Base-by-base conservation (phyloP, 2,797 vertebrate species). In the Poliocrania exsul region DNA sequence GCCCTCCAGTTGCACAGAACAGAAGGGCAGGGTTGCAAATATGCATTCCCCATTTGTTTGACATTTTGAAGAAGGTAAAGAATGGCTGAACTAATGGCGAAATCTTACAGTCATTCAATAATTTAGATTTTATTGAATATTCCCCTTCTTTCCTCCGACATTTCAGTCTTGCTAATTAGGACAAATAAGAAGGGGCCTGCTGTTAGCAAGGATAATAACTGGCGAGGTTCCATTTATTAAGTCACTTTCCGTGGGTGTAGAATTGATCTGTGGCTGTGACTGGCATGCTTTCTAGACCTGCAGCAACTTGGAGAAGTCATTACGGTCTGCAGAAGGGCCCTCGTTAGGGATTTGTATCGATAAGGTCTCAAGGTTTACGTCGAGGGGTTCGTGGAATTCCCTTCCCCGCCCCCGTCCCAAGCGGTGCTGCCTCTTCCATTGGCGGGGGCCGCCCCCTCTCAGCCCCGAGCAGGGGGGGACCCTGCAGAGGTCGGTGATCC, bases 61-160 rank as follows among this genome's bases (percentile, higher is more conserved):
- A 95, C 87, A 91, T 95, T 95, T 96, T 60, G 94, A 88, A 93
- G 94, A 84, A 95, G 91, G 86, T 91, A 95, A 95, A 95, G 93
- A 86, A 93, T 93, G 85, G 87, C 95, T 83, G 73, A 94, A 86
- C 88, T 93, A 95, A 96, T 88, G 93, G 92, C 40, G 46, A 91
- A 86, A 93, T 96, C 95, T 95, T 77, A 67, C 82, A 95, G 96
- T 90, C 96, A 95, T 96, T 96, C 96, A 95, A 96, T 96, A 96
- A 95, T 95, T 97, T 95, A 96, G 96, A 97, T 96, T 97, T 94
- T 97, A 97, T 97, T 97, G 96, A 97, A 97, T 96, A 95, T 96
- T 92, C 93, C 96, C 91, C 92, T 90, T 95, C 96, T 95, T 93
- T 77, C 86, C 90, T 94, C 94, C 92, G 95, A 95, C 95, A 81